Percentiles rank a stretch among this genome's conserved stretches.
Conservation (phyloP, 2,888 invertebrate species). For the Perizoma affinitatum region DNA sequence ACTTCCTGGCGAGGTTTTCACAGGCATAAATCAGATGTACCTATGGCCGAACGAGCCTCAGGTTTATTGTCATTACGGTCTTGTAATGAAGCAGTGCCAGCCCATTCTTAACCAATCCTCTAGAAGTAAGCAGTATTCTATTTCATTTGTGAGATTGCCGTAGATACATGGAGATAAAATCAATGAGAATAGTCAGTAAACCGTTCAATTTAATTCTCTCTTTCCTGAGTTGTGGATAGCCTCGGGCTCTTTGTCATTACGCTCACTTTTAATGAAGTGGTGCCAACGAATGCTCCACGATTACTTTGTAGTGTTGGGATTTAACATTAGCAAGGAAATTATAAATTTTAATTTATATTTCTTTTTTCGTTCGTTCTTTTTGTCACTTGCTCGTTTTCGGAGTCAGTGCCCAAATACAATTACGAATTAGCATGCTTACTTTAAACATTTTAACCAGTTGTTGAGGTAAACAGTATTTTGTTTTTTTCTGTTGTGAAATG, state of each 20-base stretch:
- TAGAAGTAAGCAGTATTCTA: constrained; percentile 2
- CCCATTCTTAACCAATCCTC: no score
- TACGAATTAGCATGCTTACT: no score
- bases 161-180: constrained; percentile 8
- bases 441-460: no score
- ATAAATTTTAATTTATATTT: no score
- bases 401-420: no score
- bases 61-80: constrained; percentile 49
- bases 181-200: constrained; percentile 10
- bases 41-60: constrained; percentile 32
- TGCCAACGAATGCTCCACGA: constrained; percentile 37
- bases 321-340: background rate
- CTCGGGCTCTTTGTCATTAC: constrained; percentile 52
- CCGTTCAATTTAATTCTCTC: constrained; percentile 14
- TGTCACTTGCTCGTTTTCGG: no score
- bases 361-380: no score
- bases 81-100: no score
- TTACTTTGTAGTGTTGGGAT: constrained; percentile 20
- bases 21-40: constrained; percentile 48
- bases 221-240: constrained; percentile 33
- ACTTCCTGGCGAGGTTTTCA: constrained; percentile 41
- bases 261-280: constrained; percentile 52
- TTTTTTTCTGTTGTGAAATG: no score
- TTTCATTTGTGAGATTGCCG: constrained; percentile 6
- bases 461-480: no score